phyloP scores from a whole-genome alignment of 2,797 vertebrate genomes.

The Geotrypetes seraphini region DNA sequence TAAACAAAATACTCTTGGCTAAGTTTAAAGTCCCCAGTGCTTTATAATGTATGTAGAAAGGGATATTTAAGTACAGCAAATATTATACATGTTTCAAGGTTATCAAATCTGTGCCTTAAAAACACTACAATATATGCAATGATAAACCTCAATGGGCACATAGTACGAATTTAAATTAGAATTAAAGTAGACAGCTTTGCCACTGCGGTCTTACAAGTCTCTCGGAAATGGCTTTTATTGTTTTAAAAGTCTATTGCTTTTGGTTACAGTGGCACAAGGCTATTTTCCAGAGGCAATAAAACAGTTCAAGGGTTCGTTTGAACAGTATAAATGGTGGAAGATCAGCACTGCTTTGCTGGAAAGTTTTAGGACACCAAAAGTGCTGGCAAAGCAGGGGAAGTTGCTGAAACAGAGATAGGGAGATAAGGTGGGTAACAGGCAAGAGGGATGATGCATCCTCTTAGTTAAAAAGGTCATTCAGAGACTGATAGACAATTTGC shows the following conservation, averaged over 20 bases:
- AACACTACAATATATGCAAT: too few relatives aligned
- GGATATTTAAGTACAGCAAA: too few relatives aligned
- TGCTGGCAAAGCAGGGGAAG: rapidly evolving
- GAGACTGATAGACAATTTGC: too few relatives aligned
- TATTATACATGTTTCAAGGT: too few relatives aligned
- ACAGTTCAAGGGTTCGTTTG: not conserved
- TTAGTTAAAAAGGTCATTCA: not conserved
- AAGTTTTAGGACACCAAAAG: not conserved
- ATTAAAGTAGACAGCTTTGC: not conserved
- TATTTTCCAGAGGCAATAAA: not conserved
- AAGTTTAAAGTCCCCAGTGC: too few relatives aligned
- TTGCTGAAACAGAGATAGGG: not conserved
- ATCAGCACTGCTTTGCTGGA: not conserved
- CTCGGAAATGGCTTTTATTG: not conserved
- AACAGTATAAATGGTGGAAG: not conserved
- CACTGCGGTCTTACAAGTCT: not conserved
- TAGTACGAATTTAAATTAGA: too few relatives aligned
- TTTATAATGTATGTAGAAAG: too few relatives aligned
- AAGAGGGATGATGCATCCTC: not conserved
- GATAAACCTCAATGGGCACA: too few relatives aligned
- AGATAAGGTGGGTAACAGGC: too few relatives aligned
- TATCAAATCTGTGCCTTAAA: too few relatives aligned
- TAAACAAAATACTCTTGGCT: too few relatives aligned
- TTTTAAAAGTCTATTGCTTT: not conserved
- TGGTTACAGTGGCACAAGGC: not conserved